Evolutionary conservation across 2,888 invertebrate species (phyloP), one percentile per base, ranked within the genome.

Genomic region (Standfussiana lucernea): DNA sequence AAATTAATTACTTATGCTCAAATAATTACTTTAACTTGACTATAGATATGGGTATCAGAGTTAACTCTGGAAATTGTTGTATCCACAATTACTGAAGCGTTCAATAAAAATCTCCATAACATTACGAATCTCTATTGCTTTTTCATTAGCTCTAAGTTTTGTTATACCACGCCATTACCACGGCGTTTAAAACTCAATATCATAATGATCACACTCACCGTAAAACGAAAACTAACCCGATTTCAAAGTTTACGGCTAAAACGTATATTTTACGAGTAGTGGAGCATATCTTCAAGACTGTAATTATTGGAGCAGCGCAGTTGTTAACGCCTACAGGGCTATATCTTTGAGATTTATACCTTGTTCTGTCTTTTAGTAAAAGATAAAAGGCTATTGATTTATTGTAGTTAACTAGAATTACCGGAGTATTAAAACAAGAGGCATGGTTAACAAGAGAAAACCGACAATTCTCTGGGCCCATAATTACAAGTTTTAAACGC

Each of bases 321-420:
- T 68, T 71, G 69, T 79, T 79, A 80, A 78, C 74, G 82, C 79
- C 79, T 82, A 79, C 79, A 47, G 61, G 13, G 24, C 69, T 42
- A 56, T 73, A 70, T 74, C 28, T 18, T 56, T n/a, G 11, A 64
- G 75, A 82, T 82, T 82, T 79, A 79, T 47, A 53, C 42, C 40
- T 40, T 72, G 70, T 78, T 76, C 42, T 80, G 47, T 72, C 67
- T 72, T 72, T 67, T 47, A 76, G 18, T 53, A 61, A 24, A 21
- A 74, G 28, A 78, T 78, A 28, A 80, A 77, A 80, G 45, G 0
- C 56, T 47, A 64, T 50, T 72, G 72, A 80, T 73, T 80, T 83
- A 75, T 79, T 71, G 37, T 66, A 40, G 73, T 71, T 42, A 62
- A 62, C 24, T 66, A 5, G 24, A 56, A 28, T 35, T 82, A 53